These are phyloP conservation scores for Tupaia tana DNA, from an alignment of 2,113 vertebrate genomes.

Conservation along the genomic window DNA sequence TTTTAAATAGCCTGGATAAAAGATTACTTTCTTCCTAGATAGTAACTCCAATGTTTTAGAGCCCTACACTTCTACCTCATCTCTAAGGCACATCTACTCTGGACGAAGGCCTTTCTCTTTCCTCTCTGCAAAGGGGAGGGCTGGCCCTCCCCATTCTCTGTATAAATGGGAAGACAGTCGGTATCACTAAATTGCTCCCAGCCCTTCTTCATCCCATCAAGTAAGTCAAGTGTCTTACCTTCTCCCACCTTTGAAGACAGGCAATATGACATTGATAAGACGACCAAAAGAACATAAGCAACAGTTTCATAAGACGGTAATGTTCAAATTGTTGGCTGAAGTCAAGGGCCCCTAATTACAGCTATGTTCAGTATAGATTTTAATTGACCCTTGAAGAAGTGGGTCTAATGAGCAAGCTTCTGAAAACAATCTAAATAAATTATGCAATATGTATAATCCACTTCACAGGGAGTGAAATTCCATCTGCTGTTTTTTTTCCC, in stretches of 20 bases:
- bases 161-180: background rate
- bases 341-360: background rate
- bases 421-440: background rate
- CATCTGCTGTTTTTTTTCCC: background rate
- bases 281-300: background rate
- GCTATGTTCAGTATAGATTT: conserved; percentile 14
- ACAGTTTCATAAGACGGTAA: background rate
- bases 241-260: background rate
- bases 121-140: background rate
- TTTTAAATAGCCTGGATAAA: conserved; percentile 27
- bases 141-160: background rate
- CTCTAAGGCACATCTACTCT: background rate
- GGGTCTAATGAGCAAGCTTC: background rate
- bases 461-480: background rate
- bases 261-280: background rate
- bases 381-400: background rate
- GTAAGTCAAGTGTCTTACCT: background rate
- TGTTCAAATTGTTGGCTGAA: background rate
- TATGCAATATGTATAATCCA: background rate
- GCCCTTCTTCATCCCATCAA: background rate
- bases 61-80: background rate
- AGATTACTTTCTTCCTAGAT: background rate
- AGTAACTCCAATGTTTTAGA: conserved; percentile 14
- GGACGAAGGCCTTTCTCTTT: background rate
- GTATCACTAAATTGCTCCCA: background rate